Evolutionary conservation across 1,140 invertebrate species (phyloP).

Genomic region (Arctopsyche grandis): DNA sequence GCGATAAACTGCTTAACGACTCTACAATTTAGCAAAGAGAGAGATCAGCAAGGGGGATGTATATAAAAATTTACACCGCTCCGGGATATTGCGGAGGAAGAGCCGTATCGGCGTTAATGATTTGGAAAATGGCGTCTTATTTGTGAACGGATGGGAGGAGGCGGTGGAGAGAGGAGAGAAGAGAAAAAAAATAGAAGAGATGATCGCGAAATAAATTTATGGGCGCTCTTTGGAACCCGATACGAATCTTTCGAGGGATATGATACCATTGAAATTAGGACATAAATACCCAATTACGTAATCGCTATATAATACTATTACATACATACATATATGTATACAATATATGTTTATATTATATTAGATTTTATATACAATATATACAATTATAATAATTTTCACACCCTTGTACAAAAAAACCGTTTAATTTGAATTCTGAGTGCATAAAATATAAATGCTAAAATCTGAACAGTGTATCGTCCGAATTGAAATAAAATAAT

Average conservation of each 20-base stretch:
- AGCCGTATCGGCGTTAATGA: constrained; percentile 64
- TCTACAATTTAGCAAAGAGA: constrained; percentile 51
- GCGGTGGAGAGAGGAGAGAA: constrained; percentile 54
- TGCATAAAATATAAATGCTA: no score
- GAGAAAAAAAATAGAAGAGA: not conserved
- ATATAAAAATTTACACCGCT: constrained; percentile 53
- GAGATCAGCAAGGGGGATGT: constrained; percentile 50
- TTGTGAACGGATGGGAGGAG: constrained; percentile 63
- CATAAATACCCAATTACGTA: constrained; percentile 4
- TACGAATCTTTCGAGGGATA: not conserved
- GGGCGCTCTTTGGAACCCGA: not conserved
- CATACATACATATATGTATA: no score
- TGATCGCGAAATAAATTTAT: constrained; percentile 27
- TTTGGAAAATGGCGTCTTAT: constrained; percentile 69
- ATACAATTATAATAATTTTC: no score
- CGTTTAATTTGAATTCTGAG: no score
- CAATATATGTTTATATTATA: no score
- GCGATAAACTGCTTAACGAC: constrained; percentile 54
- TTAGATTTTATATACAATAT: no score
- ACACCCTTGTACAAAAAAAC: no score
- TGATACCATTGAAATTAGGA: not conserved
- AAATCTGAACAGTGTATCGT: no score
- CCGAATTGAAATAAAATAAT: no score
- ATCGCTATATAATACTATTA: no score
- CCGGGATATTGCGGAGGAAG: constrained; percentile 35